Evolutionary conservation across 2,113 vertebrate genomes (phyloP), one percentile per base, ranked within the genome.

Genomic region (Tetrao urogallus): DNA sequence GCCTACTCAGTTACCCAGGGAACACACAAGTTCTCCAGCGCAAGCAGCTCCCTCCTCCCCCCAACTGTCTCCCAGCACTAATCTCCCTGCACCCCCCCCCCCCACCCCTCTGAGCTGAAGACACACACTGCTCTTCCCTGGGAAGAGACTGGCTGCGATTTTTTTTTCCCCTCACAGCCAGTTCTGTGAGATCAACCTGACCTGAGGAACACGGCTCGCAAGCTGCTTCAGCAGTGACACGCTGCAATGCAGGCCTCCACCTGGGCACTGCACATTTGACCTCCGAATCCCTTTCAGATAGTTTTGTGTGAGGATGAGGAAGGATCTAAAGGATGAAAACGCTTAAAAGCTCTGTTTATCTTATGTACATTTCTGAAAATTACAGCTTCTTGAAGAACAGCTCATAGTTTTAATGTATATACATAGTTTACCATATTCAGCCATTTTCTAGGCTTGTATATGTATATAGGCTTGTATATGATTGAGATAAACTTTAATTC

Each of bases 101-200:
- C 3, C 48, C 1, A 0, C 11, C 40, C 18, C 76, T 83, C 32
- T 1, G 4, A 80, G 48, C 9, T 0, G 0, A 93, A 57, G 74
- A 77, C 28, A 80, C 21, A 36, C 1, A 2, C 20, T 83, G 56
- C 34, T 14, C 12, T 56, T 93, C 45, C 71, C 69, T 38, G 47
- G 19, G 19, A 52, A 88, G 48, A 79, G 21, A 66, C 13, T 1
- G 11, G 32, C 45, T 80, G 50, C 74, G 54, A 13, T 40, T 19
- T 77, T 72, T 79, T 40, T 36, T 16, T 48, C 10, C 45, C 47
- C 52, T 43, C 50, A 34, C 38, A 83, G 11, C 47, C 64, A 74
- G 32, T 7, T 67, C 13, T 43, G 8, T 50, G 69, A 90, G 61
- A 34, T 18, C 15, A n/a, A 86, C 32, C 34, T 78, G 43, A 22